Base-by-base conservation (phyloP, 2,888 invertebrate genomes). In the Chaetogeoica ovagalla region DNA sequence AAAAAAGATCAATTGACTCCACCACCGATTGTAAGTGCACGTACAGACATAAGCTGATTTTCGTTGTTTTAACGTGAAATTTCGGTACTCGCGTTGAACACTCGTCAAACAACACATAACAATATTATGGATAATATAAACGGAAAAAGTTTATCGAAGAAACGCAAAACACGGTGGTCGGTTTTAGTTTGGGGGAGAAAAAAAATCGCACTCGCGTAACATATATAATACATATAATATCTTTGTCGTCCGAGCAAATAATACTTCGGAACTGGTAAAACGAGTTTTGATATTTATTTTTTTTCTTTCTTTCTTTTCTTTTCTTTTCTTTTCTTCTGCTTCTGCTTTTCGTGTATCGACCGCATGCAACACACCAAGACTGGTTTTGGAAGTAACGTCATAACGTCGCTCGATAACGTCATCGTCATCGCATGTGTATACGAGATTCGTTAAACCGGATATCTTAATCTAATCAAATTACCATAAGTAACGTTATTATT, bases 201-300 rank as follows among this genome's bases (percentile, higher is more conserved):
- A 48, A 48, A 48, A 13, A 13, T 48, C 48, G 48, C 13, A 48
- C 48, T 48, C 48, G 13, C 48, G n/a, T n/a, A n/a, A 15, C 48
- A 11, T 48, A 13, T 43, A 43, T 43, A 30, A 30, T 30, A 30
- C 9, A 21, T 65, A n/a, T n/a, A n/a, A n/a, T n/a, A 52, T 21
- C 62, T 55, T 52, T 65, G 63, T 55, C 19, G 63, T 55, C 19
- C 21, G 23, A 48, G 17, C 62, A 60, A 52, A 73, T 15, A 55
- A 73, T 52, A 21, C 4, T 63, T 52, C 9, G 15, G 55, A 74
- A 74, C 74, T 65, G 74, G 63, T 74, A 74, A 74, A 74, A 74
- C 74, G 21, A 65, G 74, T 74, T 74, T 37, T 52, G 37, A 37
- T 30, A 15, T 62, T 43, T 43, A 15, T 1, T 3, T 62, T 62